Conservation (phyloP, 2,113 vertebrate genomes). For the Salvator merianae region DNA sequence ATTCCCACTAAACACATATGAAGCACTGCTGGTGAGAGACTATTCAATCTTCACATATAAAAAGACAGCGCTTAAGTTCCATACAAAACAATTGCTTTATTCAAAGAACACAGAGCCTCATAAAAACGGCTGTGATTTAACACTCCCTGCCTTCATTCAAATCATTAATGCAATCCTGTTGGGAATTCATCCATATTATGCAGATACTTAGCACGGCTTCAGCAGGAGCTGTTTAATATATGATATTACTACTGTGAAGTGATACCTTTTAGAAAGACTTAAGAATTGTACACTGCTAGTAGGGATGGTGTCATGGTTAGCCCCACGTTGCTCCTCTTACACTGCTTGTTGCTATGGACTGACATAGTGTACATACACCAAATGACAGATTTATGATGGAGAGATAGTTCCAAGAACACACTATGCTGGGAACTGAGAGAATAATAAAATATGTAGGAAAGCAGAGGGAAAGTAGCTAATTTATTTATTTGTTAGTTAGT, state of each 20-base stretch:
- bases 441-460: too few species aligned
- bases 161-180: neutral
- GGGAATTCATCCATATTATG: conserved; percentile 32
- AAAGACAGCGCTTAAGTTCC: conserved; percentile 5
- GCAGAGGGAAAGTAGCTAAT: too few species aligned
- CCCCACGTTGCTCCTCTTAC: too few species aligned
- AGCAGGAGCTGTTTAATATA: neutral
- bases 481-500: too few species aligned
- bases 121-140: neutral
- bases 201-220: neutral
- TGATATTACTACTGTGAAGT: neutral
- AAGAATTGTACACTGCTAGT: neutral
- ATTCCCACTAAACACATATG: neutral
- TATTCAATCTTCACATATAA: neutral
- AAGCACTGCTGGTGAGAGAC: neutral
- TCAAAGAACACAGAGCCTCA: neutral
- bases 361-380: too few species aligned
- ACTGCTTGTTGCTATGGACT: too few species aligned
- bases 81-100: neutral
- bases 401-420: too few species aligned
- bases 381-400: too few species aligned
- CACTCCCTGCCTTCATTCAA: neutral
- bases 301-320: too few species aligned
- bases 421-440: too few species aligned
- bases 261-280: neutral